A percentile compares a stretch with the other conserved stretches of the same genome.
Conservation (phyloP, 2,797 vertebrate species). For the Anniella stebbinsi region DNA sequence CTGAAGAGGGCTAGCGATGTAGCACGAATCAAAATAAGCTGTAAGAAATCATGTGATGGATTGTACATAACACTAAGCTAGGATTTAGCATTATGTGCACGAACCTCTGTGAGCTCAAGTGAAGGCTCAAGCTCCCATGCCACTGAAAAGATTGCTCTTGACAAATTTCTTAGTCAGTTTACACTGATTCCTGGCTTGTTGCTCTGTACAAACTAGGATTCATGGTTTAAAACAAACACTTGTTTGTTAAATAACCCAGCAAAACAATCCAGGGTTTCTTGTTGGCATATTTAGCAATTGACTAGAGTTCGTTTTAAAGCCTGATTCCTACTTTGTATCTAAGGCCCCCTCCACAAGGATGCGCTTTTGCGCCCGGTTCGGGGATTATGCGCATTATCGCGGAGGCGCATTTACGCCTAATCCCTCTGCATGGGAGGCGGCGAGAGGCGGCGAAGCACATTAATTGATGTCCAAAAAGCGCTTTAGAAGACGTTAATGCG, state of each 20-base stretch:
- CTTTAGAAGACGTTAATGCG: no score
- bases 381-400: no score
- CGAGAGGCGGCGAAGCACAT: no score
- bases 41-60: neutral
- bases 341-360: no score
- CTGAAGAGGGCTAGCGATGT: neutral
- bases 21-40: conserved; percentile 1
- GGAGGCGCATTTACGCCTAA: no score
- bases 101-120: neutral
- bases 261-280: neutral
- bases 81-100: neutral
- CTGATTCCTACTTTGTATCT: neutral
- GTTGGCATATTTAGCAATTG: neutral
- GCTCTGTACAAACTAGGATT: neutral
- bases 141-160: neutral
- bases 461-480: no score
- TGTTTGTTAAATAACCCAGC: neutral
- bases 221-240: neutral
- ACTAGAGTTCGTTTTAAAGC: neutral
- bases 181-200: neutral
- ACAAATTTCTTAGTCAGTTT: neutral
- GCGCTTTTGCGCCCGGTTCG: no score
- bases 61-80: neutral
- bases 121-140: neutral
- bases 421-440: no score